phyloP scores from a whole-genome alignment of 2,888 invertebrate species.

The Amphipoea oculea region DNA sequence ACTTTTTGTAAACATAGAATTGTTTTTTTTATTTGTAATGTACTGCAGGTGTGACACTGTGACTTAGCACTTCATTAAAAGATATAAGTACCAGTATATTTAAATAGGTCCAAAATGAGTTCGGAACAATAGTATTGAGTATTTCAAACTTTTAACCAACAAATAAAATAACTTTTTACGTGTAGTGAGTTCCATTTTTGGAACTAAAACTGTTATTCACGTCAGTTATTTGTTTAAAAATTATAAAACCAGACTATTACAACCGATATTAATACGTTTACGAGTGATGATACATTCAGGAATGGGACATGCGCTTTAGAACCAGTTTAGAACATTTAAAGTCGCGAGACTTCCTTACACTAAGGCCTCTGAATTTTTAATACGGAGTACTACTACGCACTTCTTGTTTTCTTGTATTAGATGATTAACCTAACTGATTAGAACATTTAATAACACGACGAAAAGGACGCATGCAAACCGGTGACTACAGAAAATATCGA shows the following conservation, averaged over 20 bases:
- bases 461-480: constrained; percentile 31
- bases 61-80: not conserved
- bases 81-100: not conserved
- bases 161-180: not conserved
- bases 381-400: not conserved
- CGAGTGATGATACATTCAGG: not conserved
- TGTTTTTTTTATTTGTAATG: too few relatives aligned
- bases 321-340: constrained; percentile 15
- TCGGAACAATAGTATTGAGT: not conserved
- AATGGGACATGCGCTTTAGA: constrained; percentile 36
- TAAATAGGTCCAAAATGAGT: not conserved
- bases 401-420: not conserved
- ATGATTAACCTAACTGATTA: too few relatives aligned
- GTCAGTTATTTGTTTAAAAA: not conserved
- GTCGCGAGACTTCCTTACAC: not conserved
- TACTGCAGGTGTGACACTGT: too few relatives aligned
- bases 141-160: not conserved
- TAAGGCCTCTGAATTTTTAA: constrained; percentile 34
- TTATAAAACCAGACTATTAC: not conserved
- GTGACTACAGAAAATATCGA: constrained; percentile 1
- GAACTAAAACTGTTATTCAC: not conserved
- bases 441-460: not conserved
- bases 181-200: not conserved
- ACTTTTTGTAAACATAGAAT: too few relatives aligned
- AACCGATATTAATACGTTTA: not conserved